A percentile compares a stretch with the other conserved stretches of the same genome.
Evolutionary conservation across 2,797 vertebrate species (phyloP).

Genomic region (Gastrophryne carolinensis): DNA sequence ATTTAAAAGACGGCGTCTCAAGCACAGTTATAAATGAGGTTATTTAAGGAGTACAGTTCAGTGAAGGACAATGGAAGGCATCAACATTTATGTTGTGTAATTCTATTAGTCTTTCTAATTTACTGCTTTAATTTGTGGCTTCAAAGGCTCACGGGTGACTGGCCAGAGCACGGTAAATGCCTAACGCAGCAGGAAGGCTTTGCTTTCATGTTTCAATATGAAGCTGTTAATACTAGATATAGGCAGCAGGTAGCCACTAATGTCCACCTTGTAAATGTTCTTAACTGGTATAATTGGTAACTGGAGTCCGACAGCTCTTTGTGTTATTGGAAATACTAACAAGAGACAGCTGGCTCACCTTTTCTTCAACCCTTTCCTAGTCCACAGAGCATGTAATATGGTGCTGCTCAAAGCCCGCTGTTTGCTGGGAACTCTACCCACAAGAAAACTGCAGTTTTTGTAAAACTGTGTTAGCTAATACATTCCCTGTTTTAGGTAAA

Average conservation of each 20-base stretch:
- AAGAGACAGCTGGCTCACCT: slow-evolving; percentile 37
- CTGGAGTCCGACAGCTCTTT: slow-evolving; percentile 21
- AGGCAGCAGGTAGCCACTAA: slow-evolving; percentile 38
- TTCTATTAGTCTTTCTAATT: slow-evolving; percentile 40
- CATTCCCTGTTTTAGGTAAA: too few species aligned
- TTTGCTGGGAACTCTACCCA: too few species aligned
- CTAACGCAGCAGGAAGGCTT: slow-evolving; percentile 38
- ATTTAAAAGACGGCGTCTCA: background rate
- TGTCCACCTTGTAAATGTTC: slow-evolving; percentile 30
- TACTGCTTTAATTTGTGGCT: slow-evolving; percentile 37
- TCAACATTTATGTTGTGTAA: slow-evolving; percentile 43
- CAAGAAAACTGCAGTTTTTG: too few species aligned
- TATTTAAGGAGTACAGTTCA: slow-evolving; percentile 43
- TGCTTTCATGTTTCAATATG: slow-evolving; percentile 43
- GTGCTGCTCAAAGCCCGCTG: too few species aligned
- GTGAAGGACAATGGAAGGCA: slow-evolving; percentile 11
- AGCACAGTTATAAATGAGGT: slow-evolving; percentile 15
- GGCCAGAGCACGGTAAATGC: slow-evolving; percentile 28
- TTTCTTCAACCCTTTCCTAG: slow-evolving; percentile 8
- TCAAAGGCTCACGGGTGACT: slow-evolving; percentile 41
- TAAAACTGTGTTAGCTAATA: too few species aligned
- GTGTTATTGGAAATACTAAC: slow-evolving; percentile 29
- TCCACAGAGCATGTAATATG: background rate
- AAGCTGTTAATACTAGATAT: slow-evolving; percentile 46
- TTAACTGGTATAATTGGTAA: slow-evolving; percentile 37